Evolutionary conservation across 2,113 vertebrate genomes (phyloP).

Genomic region (Myanophis thanlyinensis): DNA sequence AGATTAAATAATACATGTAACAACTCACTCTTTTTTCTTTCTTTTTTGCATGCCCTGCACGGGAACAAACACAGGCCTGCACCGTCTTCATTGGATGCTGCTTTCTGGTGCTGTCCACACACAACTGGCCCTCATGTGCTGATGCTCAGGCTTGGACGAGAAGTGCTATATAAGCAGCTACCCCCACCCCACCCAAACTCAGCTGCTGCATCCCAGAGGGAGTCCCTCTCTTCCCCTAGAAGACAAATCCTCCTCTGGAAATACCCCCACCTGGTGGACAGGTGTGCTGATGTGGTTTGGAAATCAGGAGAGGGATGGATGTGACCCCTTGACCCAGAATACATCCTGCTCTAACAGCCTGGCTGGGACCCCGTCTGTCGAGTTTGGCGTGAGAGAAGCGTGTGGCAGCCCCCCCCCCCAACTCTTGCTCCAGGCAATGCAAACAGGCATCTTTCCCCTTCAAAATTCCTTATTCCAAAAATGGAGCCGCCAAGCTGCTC

Average conservation of each 20-base stretch:
- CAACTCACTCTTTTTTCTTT: background rate
- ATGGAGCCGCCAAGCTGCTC: background rate
- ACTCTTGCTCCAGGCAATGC: background rate
- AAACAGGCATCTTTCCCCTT: background rate
- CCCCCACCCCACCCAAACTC: background rate
- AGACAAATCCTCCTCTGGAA: background rate
- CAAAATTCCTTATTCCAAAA: background rate
- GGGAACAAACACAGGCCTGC: background rate
- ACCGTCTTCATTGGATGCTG: background rate
- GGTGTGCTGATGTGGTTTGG: background rate
- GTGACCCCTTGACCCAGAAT: background rate
- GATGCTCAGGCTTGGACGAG: background rate
- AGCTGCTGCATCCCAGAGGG: background rate
- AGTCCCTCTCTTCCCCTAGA: background rate
- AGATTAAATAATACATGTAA: background rate
- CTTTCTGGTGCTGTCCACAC: background rate
- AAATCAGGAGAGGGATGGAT: background rate
- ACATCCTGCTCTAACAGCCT: background rate
- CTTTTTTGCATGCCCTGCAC: background rate
- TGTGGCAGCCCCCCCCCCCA: background rate
- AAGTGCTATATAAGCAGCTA: background rate
- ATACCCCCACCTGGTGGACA: background rate
- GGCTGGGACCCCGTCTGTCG: background rate
- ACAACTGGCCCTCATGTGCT: background rate
- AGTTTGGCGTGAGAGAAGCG: background rate